phyloP scores from a whole-genome alignment of 2,113 vertebrate genomes.

The Myotis lucifugus region DNA sequence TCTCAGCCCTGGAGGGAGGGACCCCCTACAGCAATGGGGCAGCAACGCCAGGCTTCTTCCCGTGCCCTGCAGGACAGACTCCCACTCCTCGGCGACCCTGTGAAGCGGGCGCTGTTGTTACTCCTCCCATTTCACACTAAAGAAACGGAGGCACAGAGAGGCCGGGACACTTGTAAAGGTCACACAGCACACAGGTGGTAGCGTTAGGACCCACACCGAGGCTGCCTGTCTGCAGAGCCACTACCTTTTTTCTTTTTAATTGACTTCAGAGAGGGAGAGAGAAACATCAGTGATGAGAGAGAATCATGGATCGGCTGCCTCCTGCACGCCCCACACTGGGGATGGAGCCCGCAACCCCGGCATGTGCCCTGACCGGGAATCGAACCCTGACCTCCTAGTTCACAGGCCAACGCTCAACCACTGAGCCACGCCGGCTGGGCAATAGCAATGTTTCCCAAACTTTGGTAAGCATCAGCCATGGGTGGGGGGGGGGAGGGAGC shows the following conservation, averaged over 20 bases:
- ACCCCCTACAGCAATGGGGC: neutral
- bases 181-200: neutral
- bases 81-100: neutral
- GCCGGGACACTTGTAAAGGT: neutral
- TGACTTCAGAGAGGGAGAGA: too few species aligned
- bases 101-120: neutral
- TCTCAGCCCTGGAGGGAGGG: neutral
- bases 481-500: rapidly evolving
- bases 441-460: neutral
- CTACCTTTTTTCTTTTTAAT: too few species aligned
- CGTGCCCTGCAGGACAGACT: too few species aligned
- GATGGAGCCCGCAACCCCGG: too few species aligned
- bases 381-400: too few species aligned
- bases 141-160: neutral
- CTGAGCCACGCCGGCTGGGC: too few species aligned
- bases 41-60: neutral
- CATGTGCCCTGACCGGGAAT: too few species aligned
- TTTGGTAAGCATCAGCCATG: too few species aligned
- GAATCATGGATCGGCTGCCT: too few species aligned
- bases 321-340: too few species aligned
- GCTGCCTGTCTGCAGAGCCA: neutral
- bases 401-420: too few species aligned
- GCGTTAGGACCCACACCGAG: neutral
- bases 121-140: neutral
- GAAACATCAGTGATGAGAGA: too few species aligned